Evolutionary conservation across 2,797 vertebrate species (phyloP).

Genomic region (Tenualosa ilisha): DNA sequence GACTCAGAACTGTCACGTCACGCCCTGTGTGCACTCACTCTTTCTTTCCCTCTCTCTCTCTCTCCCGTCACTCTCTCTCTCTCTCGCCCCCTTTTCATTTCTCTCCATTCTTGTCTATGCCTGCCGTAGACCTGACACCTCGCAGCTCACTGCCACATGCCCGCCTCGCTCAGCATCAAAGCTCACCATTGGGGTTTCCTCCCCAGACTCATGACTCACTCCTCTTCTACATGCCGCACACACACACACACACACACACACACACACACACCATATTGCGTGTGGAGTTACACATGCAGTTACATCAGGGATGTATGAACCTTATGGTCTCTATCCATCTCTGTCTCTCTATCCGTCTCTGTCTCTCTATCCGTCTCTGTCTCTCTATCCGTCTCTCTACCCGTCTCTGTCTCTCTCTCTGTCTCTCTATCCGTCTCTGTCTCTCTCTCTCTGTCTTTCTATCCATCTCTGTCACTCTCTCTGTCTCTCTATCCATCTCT

Average conservation of each 20-base stretch:
- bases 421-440: background rate
- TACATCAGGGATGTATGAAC: background rate
- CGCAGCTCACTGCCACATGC: background rate
- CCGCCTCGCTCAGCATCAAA: background rate
- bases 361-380: too few species aligned
- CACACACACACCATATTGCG: too few species aligned
- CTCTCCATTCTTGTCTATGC: background rate
- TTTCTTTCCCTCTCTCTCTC: background rate
- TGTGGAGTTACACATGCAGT: background rate
- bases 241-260: too few species aligned
- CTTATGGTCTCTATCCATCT: background rate
- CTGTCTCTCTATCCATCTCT: constrained; percentile 2
- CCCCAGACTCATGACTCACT: background rate
- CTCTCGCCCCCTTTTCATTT: background rate
- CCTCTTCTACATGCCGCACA: background rate
- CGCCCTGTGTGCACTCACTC: too few species aligned
- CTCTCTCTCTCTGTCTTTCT: too few species aligned
- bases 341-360: background rate
- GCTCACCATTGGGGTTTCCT: background rate
- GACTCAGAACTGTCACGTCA: background rate
- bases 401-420: background rate
- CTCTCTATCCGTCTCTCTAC: too few species aligned
- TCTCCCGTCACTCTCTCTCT: background rate
- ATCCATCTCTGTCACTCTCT: constrained; percentile 5
- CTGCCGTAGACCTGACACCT: background rate